Percentiles rank a stretch among this genome's conserved stretches.
These are phyloP conservation scores for Micromesistius poutassou DNA, from an alignment of 2,797 vertebrate species.

Conservation along the genomic window DNA sequence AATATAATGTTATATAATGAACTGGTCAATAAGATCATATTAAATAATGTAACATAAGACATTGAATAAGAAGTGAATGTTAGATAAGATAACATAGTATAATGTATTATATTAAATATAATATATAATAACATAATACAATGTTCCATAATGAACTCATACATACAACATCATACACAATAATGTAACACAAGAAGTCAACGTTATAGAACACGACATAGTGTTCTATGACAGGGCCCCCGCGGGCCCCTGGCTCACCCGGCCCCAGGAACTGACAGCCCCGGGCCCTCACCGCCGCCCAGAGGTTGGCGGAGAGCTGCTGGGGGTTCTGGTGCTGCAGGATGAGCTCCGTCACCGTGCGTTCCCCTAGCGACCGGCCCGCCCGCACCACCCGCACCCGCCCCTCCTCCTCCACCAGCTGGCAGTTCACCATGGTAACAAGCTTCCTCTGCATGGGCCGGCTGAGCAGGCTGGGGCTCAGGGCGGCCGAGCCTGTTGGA, in stretches of 20 bases:
- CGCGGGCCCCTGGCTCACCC: slow-evolving; percentile 67
- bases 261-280: slow-evolving; percentile 96
- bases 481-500: slow-evolving; percentile 72
- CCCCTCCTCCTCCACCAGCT: slow-evolving; percentile 94
- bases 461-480: slow-evolving; percentile 87
- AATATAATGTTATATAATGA: too few relatives aligned
- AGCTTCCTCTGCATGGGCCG: slow-evolving; percentile 96
- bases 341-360: slow-evolving; percentile 91
- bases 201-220: too few relatives aligned
- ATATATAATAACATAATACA: too few relatives aligned
- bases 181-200: too few relatives aligned
- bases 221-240: too few relatives aligned
- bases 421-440: slow-evolving; percentile 93
- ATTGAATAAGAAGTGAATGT: too few relatives aligned
- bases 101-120: too few relatives aligned
- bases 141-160: too few relatives aligned
- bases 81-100: too few relatives aligned
- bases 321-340: slow-evolving; percentile 96
- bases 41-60: too few relatives aligned
- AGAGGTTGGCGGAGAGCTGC: slow-evolving; percentile 93
- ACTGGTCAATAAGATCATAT: too few relatives aligned
- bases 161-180: too few relatives aligned
- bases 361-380: slow-evolving; percentile 88
- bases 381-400: slow-evolving; percentile 87
- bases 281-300: slow-evolving; percentile 91